Percentiles rank a stretch among this genome's conserved stretches.
Evolutionary conservation across 37 sponge, comb jelly and placozoan genomes (phyloP).

Genomic region (Beroe forskalii): DNA sequence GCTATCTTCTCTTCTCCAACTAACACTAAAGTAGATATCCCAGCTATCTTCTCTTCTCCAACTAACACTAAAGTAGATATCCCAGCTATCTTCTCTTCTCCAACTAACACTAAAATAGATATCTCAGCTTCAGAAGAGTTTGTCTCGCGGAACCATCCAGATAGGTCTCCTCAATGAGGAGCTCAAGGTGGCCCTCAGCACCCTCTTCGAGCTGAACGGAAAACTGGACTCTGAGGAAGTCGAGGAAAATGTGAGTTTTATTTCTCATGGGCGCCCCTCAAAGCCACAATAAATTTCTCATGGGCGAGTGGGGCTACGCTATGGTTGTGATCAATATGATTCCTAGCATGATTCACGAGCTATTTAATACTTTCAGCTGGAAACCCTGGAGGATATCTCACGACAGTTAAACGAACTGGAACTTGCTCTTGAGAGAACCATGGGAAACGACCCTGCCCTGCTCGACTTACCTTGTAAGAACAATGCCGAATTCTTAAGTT

Average conservation of each 20-base stretch:
- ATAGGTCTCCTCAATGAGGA: slow-evolving; percentile 61
- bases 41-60: too few species aligned
- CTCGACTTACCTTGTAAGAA: slow-evolving; percentile 23
- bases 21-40: too few species aligned
- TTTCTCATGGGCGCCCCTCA: too few species aligned
- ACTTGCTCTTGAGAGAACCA: slow-evolving; percentile 53
- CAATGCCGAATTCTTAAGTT: neutral
- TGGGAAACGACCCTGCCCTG: slow-evolving; percentile 18
- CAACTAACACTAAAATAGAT: slow-evolving; percentile 50
- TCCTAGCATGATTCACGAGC: too few species aligned
- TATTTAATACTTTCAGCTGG: slow-evolving; percentile 18
- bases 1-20: too few species aligned
- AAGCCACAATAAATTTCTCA: too few species aligned
- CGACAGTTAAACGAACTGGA: neutral
- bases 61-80: too few species aligned
- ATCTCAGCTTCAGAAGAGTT: slow-evolving; percentile 63
- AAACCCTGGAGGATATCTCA: slow-evolving; percentile 34
- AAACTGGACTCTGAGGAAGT: neutral
- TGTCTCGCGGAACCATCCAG: slow-evolving; percentile 53
- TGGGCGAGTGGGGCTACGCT: too few species aligned
- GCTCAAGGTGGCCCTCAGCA: neutral
- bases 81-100: too few species aligned
- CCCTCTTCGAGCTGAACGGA: slow-evolving; percentile 18
- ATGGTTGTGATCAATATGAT: too few species aligned
- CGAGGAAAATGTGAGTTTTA: slow-evolving; percentile 48